Conservation (phyloP, 1,140 invertebrate species). For the Brachionus koreanus region DNA sequence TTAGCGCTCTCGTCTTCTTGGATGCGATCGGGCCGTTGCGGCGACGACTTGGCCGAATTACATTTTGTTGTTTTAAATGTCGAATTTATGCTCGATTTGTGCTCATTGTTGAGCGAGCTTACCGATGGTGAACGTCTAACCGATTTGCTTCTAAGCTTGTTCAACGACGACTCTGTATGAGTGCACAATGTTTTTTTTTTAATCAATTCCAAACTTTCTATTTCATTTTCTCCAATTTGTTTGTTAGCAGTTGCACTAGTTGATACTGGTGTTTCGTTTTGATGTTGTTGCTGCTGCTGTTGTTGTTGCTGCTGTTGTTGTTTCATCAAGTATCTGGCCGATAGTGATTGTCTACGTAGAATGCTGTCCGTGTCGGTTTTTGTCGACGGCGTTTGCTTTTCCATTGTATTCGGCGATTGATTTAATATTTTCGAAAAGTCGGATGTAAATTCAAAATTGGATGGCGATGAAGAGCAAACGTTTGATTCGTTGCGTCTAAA, state of each 20-base stretch:
- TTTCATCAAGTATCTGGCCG: background rate
- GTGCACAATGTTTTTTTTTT: background rate
- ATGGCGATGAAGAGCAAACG: background rate
- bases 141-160: background rate
- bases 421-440: conserved; percentile 26
- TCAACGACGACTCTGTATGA: background rate
- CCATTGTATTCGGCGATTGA: background rate
- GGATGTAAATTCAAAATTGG: background rate
- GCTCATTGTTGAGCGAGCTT: background rate
- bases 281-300: background rate
- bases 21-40: background rate
- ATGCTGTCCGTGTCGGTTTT: background rate
- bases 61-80: background rate
- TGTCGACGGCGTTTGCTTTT: background rate
- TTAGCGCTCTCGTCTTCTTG: background rate
- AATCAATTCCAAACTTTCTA: background rate
- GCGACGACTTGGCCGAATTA: conserved; percentile 1
- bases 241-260: background rate
- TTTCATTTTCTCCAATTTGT: background rate
- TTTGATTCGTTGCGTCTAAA: background rate
- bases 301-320: background rate
- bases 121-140: background rate
- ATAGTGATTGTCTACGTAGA: background rate
- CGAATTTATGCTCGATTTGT: background rate
- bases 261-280: background rate